Evolutionary conservation across 2,113 vertebrate species (phyloP).

Genomic region (Paramisgurnus dabryanus): DNA sequence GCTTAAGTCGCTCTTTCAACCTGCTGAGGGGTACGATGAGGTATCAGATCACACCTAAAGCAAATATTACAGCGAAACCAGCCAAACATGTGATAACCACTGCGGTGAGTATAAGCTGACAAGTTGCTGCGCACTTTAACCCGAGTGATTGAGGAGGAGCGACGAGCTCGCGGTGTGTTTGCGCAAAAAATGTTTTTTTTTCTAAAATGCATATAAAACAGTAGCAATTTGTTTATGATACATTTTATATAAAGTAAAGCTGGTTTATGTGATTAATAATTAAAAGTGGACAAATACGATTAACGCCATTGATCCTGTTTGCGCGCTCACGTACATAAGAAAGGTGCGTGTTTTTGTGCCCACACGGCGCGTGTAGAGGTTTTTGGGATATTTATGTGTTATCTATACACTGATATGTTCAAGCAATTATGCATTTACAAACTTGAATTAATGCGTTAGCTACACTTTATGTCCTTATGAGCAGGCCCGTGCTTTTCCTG

Average conservation of each 20-base stretch:
- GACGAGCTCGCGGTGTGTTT: not conserved
- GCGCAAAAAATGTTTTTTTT: not conserved
- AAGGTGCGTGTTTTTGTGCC: not conserved
- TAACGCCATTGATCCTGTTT: conserved; percentile 33
- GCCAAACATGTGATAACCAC: conserved; percentile 50
- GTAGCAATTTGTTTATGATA: not conserved
- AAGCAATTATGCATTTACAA: not conserved
- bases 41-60: conserved; percentile 38
- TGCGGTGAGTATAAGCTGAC: conserved; percentile 53
- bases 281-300: not conserved
- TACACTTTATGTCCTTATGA: not conserved
- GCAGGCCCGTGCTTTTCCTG: conserved; percentile 3
- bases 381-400: not conserved
- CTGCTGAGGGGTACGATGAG: conserved; percentile 53
- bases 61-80: conserved; percentile 52
- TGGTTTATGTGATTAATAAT: not conserved
- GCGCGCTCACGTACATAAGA: conserved; percentile 23
- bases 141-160: not conserved
- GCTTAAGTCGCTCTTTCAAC: conserved; percentile 40
- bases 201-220: not conserved
- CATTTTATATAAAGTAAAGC: not conserved
- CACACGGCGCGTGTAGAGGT: not conserved
- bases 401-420: not conserved
- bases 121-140: conserved; percentile 6
- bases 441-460: too few relatives aligned